A percentile compares a stretch with the other conserved stretches of the same genome.
phyloP scores from a whole-genome alignment of 2,797 vertebrate species.

The Spheniscus humboldti region DNA sequence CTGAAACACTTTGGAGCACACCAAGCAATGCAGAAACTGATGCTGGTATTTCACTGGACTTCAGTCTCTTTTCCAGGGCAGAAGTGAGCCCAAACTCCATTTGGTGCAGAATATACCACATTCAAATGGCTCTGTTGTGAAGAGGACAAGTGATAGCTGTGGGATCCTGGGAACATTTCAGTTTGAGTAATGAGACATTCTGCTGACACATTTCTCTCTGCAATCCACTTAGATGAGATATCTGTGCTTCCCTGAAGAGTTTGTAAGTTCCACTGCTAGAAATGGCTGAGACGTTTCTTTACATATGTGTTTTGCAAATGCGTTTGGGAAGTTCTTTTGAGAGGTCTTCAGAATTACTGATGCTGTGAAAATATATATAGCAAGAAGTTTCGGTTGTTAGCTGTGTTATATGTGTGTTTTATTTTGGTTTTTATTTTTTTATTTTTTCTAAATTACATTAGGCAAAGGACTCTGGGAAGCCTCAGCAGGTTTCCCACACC shows the following conservation, averaged over 20 bases:
- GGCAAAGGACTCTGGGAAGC: slow-evolving; percentile 92
- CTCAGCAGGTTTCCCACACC: slow-evolving; percentile 84
- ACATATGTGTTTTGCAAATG: slow-evolving; percentile 13
- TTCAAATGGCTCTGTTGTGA: neutral
- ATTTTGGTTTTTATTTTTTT: neutral
- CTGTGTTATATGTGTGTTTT: neutral
- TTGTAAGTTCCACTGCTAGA: slow-evolving; percentile 6
- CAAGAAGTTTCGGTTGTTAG: neutral
- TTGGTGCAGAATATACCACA: neutral
- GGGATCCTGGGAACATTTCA: slow-evolving; percentile 39
- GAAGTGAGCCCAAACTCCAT: neutral
- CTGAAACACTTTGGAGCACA: neutral
- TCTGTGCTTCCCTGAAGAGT: slow-evolving; percentile 44
- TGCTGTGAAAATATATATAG: neutral
- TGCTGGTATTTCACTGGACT: neutral
- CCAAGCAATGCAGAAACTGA: neutral
- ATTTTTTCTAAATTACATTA: slow-evolving; percentile 49
- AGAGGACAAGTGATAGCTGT: slow-evolving; percentile 20
- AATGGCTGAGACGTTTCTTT: slow-evolving; percentile 1
- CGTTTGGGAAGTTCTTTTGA: neutral
- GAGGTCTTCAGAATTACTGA: neutral
- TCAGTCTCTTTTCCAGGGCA: neutral
- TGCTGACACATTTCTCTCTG: slow-evolving; percentile 25
- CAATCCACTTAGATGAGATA: slow-evolving; percentile 18
- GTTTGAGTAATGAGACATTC: slow-evolving; percentile 31